These are phyloP conservation scores for Elephantulus edwardii DNA, from an alignment of 2,113 vertebrate species.

Conservation along the genomic window DNA sequence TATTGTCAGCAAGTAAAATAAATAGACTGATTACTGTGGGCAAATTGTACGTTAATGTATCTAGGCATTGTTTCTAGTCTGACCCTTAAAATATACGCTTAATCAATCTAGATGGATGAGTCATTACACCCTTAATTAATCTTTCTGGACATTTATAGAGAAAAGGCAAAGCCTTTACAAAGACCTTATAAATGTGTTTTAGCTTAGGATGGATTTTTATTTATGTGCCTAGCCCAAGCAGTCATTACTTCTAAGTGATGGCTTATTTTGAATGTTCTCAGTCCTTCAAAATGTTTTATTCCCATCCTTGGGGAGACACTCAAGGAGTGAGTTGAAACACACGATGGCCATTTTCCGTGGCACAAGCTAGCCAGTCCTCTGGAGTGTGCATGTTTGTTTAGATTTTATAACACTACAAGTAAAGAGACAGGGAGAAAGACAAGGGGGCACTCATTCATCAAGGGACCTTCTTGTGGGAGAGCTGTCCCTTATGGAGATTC, in stretches of 20 bases:
- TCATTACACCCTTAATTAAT: conserved; percentile 70
- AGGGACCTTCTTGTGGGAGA: not conserved
- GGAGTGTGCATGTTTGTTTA: conserved; percentile 9
- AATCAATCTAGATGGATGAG: conserved; percentile 76
- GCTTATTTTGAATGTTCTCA: conserved; percentile 71
- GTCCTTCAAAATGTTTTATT: conserved; percentile 69
- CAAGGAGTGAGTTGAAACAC: conserved; percentile 47
- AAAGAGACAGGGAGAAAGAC: not conserved
- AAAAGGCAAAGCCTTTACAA: conserved; percentile 71
- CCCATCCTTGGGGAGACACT: conserved; percentile 55
- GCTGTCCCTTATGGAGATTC: not conserved
- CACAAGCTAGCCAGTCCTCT: conserved; percentile 18
- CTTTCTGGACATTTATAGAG: conserved; percentile 76
- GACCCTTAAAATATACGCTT: conserved; percentile 76
- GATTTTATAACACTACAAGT: conserved; percentile 21
- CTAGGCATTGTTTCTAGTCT: conserved; percentile 75
- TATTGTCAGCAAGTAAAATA: conserved; percentile 82
- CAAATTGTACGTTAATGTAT: conserved; percentile 78
- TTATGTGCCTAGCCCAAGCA: conserved; percentile 63
- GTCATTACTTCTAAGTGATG: conserved; percentile 63
- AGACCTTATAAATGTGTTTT: conserved; percentile 54
- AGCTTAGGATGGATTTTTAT: conserved; percentile 61
- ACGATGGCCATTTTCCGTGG: conserved; percentile 44
- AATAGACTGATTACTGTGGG: conserved; percentile 81
- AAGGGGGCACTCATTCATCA: not conserved